These are phyloP conservation scores for Syngnathus rostellatus DNA, from an alignment of 2,797 vertebrate species.

Conservation along the genomic window DNA sequence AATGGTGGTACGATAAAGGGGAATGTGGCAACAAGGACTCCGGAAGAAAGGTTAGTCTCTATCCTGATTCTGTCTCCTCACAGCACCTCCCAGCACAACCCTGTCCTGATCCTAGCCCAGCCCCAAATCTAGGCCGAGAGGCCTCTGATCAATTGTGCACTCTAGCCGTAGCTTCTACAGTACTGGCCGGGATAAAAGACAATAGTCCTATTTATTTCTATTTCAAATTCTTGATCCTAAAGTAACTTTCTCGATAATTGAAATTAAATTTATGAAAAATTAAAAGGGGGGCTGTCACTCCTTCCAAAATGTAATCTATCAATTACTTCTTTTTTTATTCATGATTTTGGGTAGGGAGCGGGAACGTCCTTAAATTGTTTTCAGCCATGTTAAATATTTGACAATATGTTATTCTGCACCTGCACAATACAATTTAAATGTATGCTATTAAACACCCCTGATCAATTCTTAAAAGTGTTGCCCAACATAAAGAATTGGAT, in stretches of 20 bases:
- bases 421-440: no score
- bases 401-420: no score
- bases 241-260: not conserved
- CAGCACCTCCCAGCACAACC: conserved; percentile 56
- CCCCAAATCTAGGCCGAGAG: conserved; percentile 26
- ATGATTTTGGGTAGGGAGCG: no score
- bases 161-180: not conserved
- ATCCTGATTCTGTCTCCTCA: conserved; percentile 59
- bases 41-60: conserved; percentile 97
- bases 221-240: no score
- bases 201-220: not conserved
- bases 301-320: no score
- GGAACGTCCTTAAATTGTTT: no score
- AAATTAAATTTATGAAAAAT: no score
- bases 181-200: conserved; percentile 36
- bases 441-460: no score
- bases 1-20: conserved; percentile 99
- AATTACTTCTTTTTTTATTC: no score
- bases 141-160: conserved; percentile 17
- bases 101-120: conserved; percentile 44
- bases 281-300: not conserved
- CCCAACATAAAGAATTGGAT: no score
- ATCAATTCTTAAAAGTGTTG: no score
- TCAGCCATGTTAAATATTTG: no score
- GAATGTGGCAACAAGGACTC: conserved; percentile 99